These are phyloP conservation scores for Delichon dasypus DNA, from an alignment of 2,797 vertebrate species.

Conservation along the genomic window DNA sequence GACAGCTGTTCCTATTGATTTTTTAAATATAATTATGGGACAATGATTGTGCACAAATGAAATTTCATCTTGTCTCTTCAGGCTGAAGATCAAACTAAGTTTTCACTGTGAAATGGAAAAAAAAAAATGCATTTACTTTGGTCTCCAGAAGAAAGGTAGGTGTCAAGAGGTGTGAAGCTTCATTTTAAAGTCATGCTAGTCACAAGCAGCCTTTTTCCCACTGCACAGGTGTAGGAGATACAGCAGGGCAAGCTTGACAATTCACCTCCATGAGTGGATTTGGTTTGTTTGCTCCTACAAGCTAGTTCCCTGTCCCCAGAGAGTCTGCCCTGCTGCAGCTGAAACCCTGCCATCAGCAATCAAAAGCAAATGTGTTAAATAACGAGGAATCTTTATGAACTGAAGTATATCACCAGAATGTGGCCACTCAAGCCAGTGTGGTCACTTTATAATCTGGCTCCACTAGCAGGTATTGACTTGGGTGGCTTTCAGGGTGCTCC, in stretches of 20 bases:
- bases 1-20: neutral
- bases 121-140: neutral
- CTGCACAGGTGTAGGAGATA: neutral
- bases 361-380: neutral
- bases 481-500: neutral
- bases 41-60: fast-evolving
- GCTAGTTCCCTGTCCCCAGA: neutral
- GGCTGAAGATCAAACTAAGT: neutral
- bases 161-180: neutral
- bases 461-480: neutral
- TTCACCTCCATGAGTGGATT: neutral
- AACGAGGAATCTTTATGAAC: neutral
- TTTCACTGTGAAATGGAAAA: neutral
- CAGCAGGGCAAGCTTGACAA: neutral
- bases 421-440: fast-evolving
- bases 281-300: neutral
- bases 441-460: neutral
- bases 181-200: neutral
- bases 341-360: neutral
- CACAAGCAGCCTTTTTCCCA: neutral
- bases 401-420: neutral
- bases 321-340: neutral
- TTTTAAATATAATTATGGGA: neutral
- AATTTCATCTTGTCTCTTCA: neutral
- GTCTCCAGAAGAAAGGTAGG: neutral